phyloP scores from a whole-genome alignment of 2,797 vertebrate genomes.

The Novumbra hubbsi region DNA sequence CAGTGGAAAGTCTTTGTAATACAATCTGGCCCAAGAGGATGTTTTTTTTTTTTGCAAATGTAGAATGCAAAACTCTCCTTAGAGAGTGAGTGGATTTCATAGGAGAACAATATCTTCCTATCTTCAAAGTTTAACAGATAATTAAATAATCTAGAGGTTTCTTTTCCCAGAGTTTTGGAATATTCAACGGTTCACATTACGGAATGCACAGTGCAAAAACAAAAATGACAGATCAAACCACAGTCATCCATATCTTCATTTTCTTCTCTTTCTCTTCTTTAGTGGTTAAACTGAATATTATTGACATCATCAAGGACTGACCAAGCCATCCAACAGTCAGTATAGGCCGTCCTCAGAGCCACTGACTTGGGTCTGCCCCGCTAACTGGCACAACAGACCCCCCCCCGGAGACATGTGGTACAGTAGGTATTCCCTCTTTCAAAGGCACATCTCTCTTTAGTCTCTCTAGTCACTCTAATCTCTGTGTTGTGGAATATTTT shows the following conservation, averaged over 20 bases:
- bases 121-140: slow-evolving; percentile 44
- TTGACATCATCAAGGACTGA: slow-evolving; percentile 48
- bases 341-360: slow-evolving; percentile 15
- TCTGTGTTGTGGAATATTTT: not conserved
- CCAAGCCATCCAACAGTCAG: slow-evolving; percentile 6
- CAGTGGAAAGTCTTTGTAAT: not conserved
- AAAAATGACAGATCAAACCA: slow-evolving; percentile 45
- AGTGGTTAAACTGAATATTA: slow-evolving; percentile 64
- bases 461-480: not conserved
- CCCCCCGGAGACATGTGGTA: not conserved
- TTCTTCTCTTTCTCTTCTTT: slow-evolving; percentile 47
- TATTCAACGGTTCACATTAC: slow-evolving; percentile 78
- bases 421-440: not conserved
- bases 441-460: not conserved
- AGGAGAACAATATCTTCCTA: slow-evolving; percentile 48
- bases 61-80: slow-evolving; percentile 48
- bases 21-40: not conserved
- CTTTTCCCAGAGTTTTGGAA: slow-evolving; percentile 70
- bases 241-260: slow-evolving; percentile 53
- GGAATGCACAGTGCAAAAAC: slow-evolving; percentile 81
- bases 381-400: not conserved
- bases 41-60: slow-evolving; percentile 6
- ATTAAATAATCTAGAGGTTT: slow-evolving; percentile 61
- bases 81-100: slow-evolving; percentile 36
- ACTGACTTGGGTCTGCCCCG: not conserved